Base-by-base conservation (phyloP, 2,797 vertebrate species). In the Psittacula derbiana region DNA sequence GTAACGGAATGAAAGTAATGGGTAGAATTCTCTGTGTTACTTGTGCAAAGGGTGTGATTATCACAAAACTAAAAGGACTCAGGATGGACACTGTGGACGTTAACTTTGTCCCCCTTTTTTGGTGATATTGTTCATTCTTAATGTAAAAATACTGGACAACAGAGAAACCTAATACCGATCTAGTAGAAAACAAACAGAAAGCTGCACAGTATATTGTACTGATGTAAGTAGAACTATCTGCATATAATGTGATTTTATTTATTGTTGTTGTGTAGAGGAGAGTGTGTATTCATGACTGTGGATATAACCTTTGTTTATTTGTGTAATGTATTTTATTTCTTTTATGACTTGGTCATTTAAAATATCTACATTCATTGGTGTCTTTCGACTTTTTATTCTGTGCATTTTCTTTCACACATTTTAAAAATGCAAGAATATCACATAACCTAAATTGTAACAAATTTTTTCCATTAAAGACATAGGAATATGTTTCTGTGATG, bases 241-340 rank as follows among this genome's bases (percentile, higher is more conserved):
- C 98, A 98, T 98, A 98, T 98, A 98, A 98, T 98, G 98, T 98
- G 97, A 98, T 98, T 98, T 98, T 98, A 98, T 99, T 99, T 99
- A 98, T 99, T 98, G 89, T 98, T 94, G 95, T 98, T 98, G 97
- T 98, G 98, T 98, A 98, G 98, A 92, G 84, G 66, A 98, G 97
- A 97, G 97, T 86, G 93, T 30, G 24, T 98, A 98, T 97, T 98
- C 94, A 96, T 98, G 95, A 98, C 97, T 98, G 97, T 98, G 98
- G 98, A 98, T 98, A 98, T 98, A 98, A 97, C 96, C 96, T 97
- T 92, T 97, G 87, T 97, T 98, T 92, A 91, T 96, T 97, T 98
- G 96, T 98, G 94, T 98, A 97, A 98, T 98, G 96, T 98, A 96
- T 97, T 98, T 98, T 98, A 96, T 98, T 97, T 97, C 98, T 97